A percentile compares a stretch with the other conserved stretches of the same genome.
Evolutionary conservation across 2,797 vertebrate genomes (phyloP).

Genomic region (Poeciliopsis gracilis): DNA sequence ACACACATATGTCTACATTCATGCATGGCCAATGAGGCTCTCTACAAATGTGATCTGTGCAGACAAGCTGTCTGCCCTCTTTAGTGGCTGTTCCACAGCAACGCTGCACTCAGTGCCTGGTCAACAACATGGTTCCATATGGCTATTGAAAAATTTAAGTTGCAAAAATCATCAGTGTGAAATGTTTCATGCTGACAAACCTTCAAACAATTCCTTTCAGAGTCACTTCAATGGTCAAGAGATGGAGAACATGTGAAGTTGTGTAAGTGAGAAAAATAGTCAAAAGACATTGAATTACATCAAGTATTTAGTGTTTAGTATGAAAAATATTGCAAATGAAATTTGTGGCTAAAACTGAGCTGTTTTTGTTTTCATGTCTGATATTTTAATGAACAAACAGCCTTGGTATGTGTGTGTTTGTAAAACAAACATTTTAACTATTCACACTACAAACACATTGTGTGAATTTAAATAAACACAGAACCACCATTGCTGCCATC

Average conservation of each 20-base stretch:
- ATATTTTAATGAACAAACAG: neutral
- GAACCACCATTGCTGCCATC: neutral
- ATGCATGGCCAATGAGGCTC: conserved; percentile 47
- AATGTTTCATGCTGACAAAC: conserved; percentile 49
- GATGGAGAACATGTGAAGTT: neutral
- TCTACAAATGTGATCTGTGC: conserved; percentile 61
- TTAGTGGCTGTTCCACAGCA: conserved; percentile 55
- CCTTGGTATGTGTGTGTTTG: neutral
- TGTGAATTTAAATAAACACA: neutral
- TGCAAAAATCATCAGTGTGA: conserved; percentile 52
- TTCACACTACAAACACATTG: neutral
- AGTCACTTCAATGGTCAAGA: conserved; percentile 23
- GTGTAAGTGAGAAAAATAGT: neutral
- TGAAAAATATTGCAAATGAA: neutral
- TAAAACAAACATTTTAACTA: neutral
- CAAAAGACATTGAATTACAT: neutral
- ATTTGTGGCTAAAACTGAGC: neutral
- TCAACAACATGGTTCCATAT: conserved; percentile 56
- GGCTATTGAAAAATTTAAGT: conserved; percentile 67
- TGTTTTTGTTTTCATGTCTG: neutral
- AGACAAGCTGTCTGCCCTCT: conserved; percentile 72
- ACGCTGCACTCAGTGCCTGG: conserved; percentile 45
- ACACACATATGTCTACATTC: conserved; percentile 43
- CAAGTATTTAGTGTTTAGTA: neutral
- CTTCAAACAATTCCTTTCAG: conserved; percentile 8